These are phyloP conservation scores for Callyntrura sp. DNA, from an alignment of 2,888 invertebrate genomes.

Conservation along the genomic window DNA sequence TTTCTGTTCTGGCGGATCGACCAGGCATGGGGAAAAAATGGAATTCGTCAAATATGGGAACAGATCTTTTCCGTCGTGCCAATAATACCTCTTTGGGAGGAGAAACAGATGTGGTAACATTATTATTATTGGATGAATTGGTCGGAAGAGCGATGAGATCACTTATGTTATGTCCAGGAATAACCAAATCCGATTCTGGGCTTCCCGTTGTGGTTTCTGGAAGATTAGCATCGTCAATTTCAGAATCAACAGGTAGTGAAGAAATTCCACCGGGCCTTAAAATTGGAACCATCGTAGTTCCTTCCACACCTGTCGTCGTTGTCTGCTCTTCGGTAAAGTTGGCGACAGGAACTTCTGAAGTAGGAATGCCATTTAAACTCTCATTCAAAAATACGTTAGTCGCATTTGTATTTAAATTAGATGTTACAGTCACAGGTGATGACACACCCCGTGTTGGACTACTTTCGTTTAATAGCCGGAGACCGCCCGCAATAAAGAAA, in stretches of 20 bases:
- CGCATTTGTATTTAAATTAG: background rate
- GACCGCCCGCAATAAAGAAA: constrained; percentile 78
- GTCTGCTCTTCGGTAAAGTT: background rate
- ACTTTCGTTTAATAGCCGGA: constrained; percentile 28
- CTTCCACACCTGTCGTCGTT: background rate
- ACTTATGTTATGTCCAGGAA: constrained; percentile 5
- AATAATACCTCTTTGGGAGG: background rate
- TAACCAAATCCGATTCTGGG: constrained; percentile 2
- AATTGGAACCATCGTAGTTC: constrained; percentile 25
- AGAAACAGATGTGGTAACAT: background rate
- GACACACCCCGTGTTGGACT: background rate
- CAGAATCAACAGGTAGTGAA: constrained; percentile 57
- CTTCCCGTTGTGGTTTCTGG: background rate
- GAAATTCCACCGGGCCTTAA: constrained; percentile 1
- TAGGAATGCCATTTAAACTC: background rate
- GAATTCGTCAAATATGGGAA: constrained; percentile 45
- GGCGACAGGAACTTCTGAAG: background rate
- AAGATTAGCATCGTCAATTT: background rate
- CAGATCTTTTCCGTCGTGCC: constrained; percentile 40
- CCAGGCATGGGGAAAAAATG: constrained; percentile 53
- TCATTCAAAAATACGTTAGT: background rate
- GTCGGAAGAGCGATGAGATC: background rate
- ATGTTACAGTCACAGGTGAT: background rate
- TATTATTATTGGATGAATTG: background rate
- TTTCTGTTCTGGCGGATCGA: constrained; percentile 74